A percentile compares a stretch with the other conserved stretches of the same genome.
phyloP scores from a whole-genome alignment of 2,113 vertebrate species.

The Phyllopteryx taeniolatus region DNA sequence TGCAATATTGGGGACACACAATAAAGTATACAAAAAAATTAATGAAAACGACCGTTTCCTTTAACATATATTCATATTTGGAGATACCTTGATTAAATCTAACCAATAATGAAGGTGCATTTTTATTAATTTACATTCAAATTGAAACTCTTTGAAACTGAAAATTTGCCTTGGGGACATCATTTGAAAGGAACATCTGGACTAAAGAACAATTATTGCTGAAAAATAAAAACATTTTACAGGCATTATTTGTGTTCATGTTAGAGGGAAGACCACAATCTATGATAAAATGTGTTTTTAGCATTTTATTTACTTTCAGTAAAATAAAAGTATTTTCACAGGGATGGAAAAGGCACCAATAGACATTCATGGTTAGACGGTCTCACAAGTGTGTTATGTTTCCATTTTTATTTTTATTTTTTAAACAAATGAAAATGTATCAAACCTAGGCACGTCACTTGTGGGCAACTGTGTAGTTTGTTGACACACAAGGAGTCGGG shows the following conservation, averaged over 20 bases:
- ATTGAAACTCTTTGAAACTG: not conserved
- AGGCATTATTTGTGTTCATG: not conserved
- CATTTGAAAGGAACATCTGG: not conserved
- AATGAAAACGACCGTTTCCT: not conserved
- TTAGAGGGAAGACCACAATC: not conserved
- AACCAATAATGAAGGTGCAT: not conserved
- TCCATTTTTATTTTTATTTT: not conserved
- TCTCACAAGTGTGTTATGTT: not conserved
- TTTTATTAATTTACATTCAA: not conserved
- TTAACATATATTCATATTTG: not conserved
- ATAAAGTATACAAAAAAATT: not conserved
- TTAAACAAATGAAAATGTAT: slow-evolving; percentile 51
- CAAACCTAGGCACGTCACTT: slow-evolving; percentile 47
- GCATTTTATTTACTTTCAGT: not conserved
- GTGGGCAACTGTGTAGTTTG: slow-evolving; percentile 46
- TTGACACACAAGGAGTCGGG: slow-evolving; percentile 59
- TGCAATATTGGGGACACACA: not conserved
- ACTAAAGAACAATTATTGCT: not conserved
- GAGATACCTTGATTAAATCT: not conserved
- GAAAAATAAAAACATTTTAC: too few relatives aligned
- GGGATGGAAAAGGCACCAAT: not conserved
- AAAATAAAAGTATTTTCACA: not conserved
- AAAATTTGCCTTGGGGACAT: not conserved
- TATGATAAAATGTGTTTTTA: not conserved
- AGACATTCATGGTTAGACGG: too few relatives aligned